Evolutionary conservation across 2,113 vertebrate species (phyloP).

Genomic region (Cheirogaleus medius): DNA sequence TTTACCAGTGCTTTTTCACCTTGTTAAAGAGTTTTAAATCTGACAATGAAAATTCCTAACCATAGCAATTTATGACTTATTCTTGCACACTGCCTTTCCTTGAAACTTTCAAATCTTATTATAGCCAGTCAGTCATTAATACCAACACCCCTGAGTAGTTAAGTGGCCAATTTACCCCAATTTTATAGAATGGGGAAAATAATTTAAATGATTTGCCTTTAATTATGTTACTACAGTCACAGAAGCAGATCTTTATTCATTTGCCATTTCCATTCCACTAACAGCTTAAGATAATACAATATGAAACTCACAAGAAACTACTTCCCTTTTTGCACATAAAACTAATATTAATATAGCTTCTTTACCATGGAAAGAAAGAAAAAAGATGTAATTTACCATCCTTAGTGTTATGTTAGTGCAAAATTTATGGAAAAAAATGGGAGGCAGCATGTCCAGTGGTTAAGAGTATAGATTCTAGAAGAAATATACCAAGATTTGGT

Average conservation of each 20-base stretch:
- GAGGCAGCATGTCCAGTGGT: background rate
- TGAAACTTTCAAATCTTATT: slow-evolving; percentile 49
- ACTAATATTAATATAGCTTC: background rate
- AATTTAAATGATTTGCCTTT: slow-evolving; percentile 53
- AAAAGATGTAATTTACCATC: background rate
- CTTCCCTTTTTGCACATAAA: background rate
- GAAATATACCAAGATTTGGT: background rate
- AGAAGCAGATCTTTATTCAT: slow-evolving; percentile 35
- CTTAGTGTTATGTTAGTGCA: background rate
- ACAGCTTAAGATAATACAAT: background rate
- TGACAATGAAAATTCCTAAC: slow-evolving; percentile 54
- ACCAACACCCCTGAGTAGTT: slow-evolving; percentile 54
- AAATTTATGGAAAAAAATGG: background rate
- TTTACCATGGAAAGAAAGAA: background rate
- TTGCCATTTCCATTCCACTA: slow-evolving; percentile 28
- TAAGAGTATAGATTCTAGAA: background rate
- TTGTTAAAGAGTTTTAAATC: slow-evolving; percentile 59
- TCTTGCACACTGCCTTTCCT: slow-evolving; percentile 3
- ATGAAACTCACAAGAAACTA: slow-evolving; percentile 5
- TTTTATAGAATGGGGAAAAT: slow-evolving; percentile 44
- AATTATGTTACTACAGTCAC: slow-evolving; percentile 57
- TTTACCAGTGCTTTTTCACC: slow-evolving; percentile 37
- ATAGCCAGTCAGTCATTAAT: slow-evolving; percentile 55
- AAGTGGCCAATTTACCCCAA: slow-evolving; percentile 50
- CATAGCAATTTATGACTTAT: slow-evolving; percentile 34